phyloP scores from a whole-genome alignment of 1,140 invertebrate species.

The Tetramorium alpestre region DNA sequence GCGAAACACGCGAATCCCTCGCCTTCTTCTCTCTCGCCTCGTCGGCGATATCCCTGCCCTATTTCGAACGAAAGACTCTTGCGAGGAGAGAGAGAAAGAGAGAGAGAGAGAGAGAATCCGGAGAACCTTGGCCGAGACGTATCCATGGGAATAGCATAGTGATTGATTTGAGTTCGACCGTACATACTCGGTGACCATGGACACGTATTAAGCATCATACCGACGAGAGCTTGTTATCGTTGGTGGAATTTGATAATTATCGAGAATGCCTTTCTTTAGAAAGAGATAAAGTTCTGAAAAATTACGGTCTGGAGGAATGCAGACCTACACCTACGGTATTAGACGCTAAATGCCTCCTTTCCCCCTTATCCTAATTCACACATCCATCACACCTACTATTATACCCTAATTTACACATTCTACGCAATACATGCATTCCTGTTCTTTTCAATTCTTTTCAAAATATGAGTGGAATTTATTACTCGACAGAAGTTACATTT shows the following conservation, averaged over 20 bases:
- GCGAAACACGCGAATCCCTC: constrained; percentile 59
- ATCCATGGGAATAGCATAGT: constrained; percentile 9
- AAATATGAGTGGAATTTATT: constrained; percentile 8
- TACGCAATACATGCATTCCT: not conserved
- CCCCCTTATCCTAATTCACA: constrained; percentile 35
- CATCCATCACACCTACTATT: constrained; percentile 31
- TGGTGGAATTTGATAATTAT: constrained; percentile 9
- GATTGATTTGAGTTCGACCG: constrained; percentile 32
- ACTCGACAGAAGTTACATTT: not conserved
- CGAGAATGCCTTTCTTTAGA: not conserved
- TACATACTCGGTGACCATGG: not conserved
- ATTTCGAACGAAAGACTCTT: constrained; percentile 26
- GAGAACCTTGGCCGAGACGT: constrained; percentile 21
- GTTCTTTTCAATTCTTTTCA: not conserved
- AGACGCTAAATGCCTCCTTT: constrained; percentile 12
- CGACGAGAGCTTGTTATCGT: not conserved
- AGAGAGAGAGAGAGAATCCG: not conserved
- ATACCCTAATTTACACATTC: constrained; percentile 33
- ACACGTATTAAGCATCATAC: not conserved
- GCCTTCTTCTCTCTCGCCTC: constrained; percentile 45
- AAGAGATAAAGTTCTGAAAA: not conserved
- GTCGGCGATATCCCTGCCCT: constrained; percentile 45
- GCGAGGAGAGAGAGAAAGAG: not conserved
- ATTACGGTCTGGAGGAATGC: constrained; percentile 8
- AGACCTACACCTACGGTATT: constrained; percentile 14